Conservation (phyloP, 1,140 invertebrate genomes). For the Nasonia giraulti region DNA sequence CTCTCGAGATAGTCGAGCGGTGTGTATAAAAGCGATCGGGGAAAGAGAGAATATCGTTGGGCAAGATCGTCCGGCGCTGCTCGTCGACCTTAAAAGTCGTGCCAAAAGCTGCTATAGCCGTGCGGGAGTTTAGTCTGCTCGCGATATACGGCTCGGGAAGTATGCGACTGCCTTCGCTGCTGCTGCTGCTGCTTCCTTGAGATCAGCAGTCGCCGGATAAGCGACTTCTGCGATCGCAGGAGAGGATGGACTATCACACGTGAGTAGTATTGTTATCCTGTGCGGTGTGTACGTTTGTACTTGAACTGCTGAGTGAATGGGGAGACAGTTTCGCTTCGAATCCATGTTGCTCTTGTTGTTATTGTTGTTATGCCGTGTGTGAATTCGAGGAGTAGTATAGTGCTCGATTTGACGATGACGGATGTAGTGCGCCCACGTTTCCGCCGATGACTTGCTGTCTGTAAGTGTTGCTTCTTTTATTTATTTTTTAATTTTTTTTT, state of each 20-base stretch:
- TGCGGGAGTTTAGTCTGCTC: neutral
- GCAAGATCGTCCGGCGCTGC: neutral
- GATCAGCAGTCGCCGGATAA: neutral
- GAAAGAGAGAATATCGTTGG: slow-evolving; percentile 7
- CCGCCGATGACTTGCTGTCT: no score
- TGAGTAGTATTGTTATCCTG: slow-evolving; percentile 5
- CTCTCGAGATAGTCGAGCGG: neutral
- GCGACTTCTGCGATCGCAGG: neutral
- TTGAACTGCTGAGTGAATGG: no score
- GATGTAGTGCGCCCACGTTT: no score
- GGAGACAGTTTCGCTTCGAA: no score
- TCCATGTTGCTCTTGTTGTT: no score
- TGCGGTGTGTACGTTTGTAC: no score
- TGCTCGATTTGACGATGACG: no score
- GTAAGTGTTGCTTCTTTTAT: no score
- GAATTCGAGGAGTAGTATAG: neutral
- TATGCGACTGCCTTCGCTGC: neutral
- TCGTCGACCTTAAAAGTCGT: slow-evolving; percentile 3
- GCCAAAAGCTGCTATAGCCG: neutral
- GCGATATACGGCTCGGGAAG: neutral
- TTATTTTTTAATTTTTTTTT: no score
- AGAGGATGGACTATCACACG: slow-evolving; percentile 28
- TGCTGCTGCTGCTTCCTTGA: neutral
- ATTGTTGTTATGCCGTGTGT: no score
- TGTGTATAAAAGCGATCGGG: neutral